Percentiles rank a stretch among this genome's conserved stretches.
These are phyloP conservation scores for Agrochola lychnidis DNA, from an alignment of 2,888 invertebrate species.

Conservation along the genomic window DNA sequence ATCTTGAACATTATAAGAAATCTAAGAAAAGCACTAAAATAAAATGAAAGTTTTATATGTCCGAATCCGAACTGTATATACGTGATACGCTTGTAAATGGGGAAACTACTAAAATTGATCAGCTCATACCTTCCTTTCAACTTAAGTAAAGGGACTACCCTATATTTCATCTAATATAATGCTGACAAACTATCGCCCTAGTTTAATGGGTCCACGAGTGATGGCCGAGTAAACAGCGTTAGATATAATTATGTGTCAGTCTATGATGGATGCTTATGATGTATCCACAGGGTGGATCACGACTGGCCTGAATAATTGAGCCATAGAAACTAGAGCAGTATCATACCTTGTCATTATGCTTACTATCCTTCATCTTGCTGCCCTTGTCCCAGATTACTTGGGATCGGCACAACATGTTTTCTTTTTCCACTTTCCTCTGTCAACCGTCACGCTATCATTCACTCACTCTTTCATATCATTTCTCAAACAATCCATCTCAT, in stretches of 20 bases:
- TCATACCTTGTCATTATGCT: background rate
- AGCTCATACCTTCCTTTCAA: background rate
- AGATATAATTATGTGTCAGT: slow-evolving; percentile 53
- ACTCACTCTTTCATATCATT: no score
- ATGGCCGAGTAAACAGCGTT: slow-evolving; percentile 45
- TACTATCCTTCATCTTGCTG: background rate
- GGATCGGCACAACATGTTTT: no score
- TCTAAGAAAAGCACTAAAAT: slow-evolving; percentile 14
- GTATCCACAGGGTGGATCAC: slow-evolving; percentile 17
- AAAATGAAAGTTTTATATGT: slow-evolving; percentile 13
- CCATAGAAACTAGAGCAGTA: slow-evolving; percentile 4
- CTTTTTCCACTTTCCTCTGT: no score
- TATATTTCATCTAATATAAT: slow-evolving; percentile 9
- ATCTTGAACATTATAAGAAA: slow-evolving; percentile 3
- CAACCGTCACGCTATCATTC: no score
- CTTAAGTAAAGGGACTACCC: background rate
- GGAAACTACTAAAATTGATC: background rate
- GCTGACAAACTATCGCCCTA: slow-evolving; percentile 13
- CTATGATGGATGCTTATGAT: slow-evolving; percentile 52
- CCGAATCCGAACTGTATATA: slow-evolving; percentile 5
- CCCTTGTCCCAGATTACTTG: no score
- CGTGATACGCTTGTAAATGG: slow-evolving; percentile 28
- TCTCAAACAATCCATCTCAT: no score
- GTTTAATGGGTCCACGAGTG: slow-evolving; percentile 12
- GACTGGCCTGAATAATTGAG: slow-evolving; percentile 28